These are phyloP conservation scores for Drosophila albomicans DNA, from an alignment of 1,140 invertebrate species.

Conservation along the genomic window DNA sequence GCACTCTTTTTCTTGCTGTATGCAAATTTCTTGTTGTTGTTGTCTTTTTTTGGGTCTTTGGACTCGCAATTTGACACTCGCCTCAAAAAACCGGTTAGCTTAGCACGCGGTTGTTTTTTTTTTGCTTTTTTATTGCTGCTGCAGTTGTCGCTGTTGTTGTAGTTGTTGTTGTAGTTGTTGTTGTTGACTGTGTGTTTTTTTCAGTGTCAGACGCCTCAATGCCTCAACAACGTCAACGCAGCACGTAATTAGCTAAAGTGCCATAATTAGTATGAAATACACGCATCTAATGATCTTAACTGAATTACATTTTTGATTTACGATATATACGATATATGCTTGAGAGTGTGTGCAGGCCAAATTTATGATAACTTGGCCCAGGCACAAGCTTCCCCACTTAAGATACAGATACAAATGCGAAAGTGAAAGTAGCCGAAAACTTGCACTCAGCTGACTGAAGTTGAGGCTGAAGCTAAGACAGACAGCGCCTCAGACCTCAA, in stretches of 20 bases:
- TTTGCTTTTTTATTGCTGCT: not conserved
- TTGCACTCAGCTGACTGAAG: conserved; percentile 10
- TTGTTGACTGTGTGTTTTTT: not conserved
- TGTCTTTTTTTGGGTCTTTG: conserved; percentile 63
- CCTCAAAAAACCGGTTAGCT: conserved; percentile 53
- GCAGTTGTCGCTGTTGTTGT: not conserved
- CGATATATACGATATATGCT: not conserved
- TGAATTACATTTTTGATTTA: conserved; percentile 68
- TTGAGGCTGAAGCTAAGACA: not conserved
- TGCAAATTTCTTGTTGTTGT: conserved; percentile 48
- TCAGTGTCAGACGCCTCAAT: conserved; percentile 32
- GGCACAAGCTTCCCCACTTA: not conserved
- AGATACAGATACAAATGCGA: conserved; percentile 54
- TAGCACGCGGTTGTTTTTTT: not conserved
- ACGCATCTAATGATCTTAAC: conserved; percentile 60
- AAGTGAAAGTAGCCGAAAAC: conserved; percentile 74
- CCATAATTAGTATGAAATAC: conserved; percentile 72
- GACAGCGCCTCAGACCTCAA: conserved; percentile 11
- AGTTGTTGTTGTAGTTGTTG: not conserved
- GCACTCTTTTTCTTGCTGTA: conserved; percentile 29
- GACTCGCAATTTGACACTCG: conserved; percentile 53
- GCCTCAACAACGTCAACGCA: conserved; percentile 36
- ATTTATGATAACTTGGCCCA: conserved; percentile 58
- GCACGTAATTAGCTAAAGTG: conserved; percentile 55
- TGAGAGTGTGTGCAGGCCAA: conserved; percentile 29